phyloP scores from a whole-genome alignment of 1,140 invertebrate species.

The Sinonovacula constricta region DNA sequence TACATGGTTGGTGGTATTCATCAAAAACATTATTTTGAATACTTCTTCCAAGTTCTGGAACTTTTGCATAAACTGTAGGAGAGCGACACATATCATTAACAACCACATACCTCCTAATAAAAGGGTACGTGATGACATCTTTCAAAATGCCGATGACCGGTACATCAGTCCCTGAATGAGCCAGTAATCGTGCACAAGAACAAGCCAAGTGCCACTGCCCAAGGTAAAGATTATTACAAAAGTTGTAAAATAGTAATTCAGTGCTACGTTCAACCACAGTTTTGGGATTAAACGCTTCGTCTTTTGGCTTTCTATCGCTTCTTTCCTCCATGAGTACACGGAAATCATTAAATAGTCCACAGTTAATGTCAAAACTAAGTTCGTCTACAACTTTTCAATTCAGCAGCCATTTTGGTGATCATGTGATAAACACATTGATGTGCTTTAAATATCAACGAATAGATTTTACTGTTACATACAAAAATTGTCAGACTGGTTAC shows the following conservation, averaged over 20 bases:
- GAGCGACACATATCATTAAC: too few species aligned
- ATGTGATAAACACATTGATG: slow-evolving; percentile 10
- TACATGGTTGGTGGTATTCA: too few species aligned
- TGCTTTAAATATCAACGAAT: background rate
- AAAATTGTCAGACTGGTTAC: background rate
- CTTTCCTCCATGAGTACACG: background rate
- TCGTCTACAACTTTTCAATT: background rate
- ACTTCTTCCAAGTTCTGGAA: too few species aligned
- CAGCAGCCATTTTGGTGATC: slow-evolving; percentile 30
- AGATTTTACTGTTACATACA: background rate
- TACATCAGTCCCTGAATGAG: slow-evolving; percentile 1
- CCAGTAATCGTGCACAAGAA: slow-evolving; percentile 64
- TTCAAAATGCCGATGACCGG: slow-evolving; percentile 53
- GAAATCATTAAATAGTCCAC: background rate
- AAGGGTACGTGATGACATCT: slow-evolving; percentile 65
- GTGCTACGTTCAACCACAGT: background rate
- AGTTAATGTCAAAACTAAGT: background rate
- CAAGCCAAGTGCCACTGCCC: slow-evolving; percentile 77
- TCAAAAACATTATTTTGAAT: too few species aligned
- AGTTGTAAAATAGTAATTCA: slow-evolving; percentile 59
- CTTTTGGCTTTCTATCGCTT: background rate
- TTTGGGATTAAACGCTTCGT: background rate
- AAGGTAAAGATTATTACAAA: slow-evolving; percentile 74
- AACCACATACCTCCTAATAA: slow-evolving; percentile 71
- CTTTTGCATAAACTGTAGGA: too few species aligned